Percentiles rank a stretch among this genome's conserved stretches.
Conservation (phyloP, 2,113 vertebrate genomes). For the Phycodurus eques region DNA sequence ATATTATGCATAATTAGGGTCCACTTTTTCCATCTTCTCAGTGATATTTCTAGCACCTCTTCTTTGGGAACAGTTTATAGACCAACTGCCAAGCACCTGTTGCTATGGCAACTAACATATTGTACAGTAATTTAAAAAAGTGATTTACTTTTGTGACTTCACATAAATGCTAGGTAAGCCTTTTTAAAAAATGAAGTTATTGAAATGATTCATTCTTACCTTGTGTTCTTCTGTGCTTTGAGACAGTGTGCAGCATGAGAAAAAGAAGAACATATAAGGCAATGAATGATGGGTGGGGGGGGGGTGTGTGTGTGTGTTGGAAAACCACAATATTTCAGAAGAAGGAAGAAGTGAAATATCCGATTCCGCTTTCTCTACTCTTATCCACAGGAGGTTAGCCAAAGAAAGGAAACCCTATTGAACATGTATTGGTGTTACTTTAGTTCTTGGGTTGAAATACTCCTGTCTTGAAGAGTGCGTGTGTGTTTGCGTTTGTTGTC, state of each 20-base stretch:
- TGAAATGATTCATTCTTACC: conserved; percentile 47
- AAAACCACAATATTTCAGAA: conserved; percentile 18
- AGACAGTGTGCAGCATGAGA: background rate
- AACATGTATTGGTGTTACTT: background rate
- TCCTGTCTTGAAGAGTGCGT: conserved; percentile 13
- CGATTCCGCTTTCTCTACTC: conserved; percentile 18
- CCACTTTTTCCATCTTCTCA: background rate
- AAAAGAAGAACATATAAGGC: background rate
- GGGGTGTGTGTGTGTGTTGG: too few relatives aligned
- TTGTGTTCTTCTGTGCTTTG: conserved; percentile 20
- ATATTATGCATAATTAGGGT: too few relatives aligned
- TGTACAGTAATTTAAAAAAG: background rate
- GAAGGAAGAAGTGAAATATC: conserved; percentile 41
- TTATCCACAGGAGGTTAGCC: background rate
- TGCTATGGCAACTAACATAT: background rate
- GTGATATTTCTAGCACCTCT: background rate
- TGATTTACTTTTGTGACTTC: background rate
- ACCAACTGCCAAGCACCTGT: background rate
- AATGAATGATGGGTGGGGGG: background rate
- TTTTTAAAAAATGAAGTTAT: background rate
- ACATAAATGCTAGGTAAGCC: background rate
- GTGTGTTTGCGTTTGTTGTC: conserved; percentile 33
- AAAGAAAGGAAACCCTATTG: background rate
- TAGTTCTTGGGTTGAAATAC: background rate
- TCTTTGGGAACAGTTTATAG: background rate